Evolutionary conservation across 1,140 invertebrate species (phyloP), one percentile per base, ranked within the genome.

Genomic region (Zaprionus taronus): DNA sequence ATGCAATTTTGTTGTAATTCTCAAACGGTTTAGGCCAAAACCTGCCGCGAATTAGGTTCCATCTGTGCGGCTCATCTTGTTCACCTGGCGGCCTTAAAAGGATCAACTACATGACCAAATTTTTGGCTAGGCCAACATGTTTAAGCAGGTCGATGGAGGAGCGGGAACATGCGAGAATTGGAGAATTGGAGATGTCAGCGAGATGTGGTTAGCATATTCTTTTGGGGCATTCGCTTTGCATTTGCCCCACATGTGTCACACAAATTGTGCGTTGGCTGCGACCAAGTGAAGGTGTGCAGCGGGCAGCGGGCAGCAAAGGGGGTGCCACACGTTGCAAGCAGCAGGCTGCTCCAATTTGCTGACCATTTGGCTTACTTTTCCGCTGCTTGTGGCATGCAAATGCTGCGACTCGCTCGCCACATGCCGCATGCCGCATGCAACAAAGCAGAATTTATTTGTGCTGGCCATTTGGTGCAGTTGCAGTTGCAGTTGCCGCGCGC

Each of bases 281-380:
- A 17, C 41, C n/a, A 17, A 47, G 34, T 1, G 2, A 49, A 24
- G 49, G 31, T 34, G 31, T 3, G 31, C 31, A 34, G 31, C 31
- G 31, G 31, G 5, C 5, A 26, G 22, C 17, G 31, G 9, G 31
- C 31, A 31, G 31, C 31, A 9, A 7, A n/a, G 31, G 4, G 2
- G 31, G 31, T 34, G 31, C 31, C 31, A 34, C 17, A 47, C 3
- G 11, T 14, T 56, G 64, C 51, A 62, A 41, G 36, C 44, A 68
- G 56, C 61, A 20, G 14, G 64, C 44, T 61, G 61, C 66, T 79
- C 83, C 77, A 80, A 86, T 86, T 89, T 89, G 41, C 84, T 87
- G 81, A 89, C 84, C 84, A 81, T 81, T 87, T 89, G 84, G 81
- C 84, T 81, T 87, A 87, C 74, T 83, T 75, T 41, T 58, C 2